These are phyloP conservation scores for Himalopsyche japonica DNA, from an alignment of 2,888 invertebrate genomes.

Conservation along the genomic window DNA sequence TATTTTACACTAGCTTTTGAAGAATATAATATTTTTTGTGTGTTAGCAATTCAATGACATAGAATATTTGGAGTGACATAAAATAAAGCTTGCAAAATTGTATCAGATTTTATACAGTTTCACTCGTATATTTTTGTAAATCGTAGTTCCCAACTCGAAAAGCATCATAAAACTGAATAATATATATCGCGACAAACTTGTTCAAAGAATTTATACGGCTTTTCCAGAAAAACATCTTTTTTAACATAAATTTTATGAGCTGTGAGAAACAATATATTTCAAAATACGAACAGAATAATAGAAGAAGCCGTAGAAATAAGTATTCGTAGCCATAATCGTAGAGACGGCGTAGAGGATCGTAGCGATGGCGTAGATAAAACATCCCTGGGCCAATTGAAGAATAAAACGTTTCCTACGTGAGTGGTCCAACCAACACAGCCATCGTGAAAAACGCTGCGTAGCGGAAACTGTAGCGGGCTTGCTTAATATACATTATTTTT, in stretches of 20 bases:
- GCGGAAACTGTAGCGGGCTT: neutral
- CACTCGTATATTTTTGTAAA: neutral
- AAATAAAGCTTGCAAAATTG: no score
- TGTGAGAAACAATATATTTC: neutral
- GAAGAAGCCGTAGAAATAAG: neutral
- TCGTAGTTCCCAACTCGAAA: neutral
- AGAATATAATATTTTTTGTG: no score
- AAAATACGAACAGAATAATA: neutral
- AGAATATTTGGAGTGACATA: no score
- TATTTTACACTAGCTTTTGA: no score
- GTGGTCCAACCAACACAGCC: constrained; percentile 7
- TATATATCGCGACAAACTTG: neutral
- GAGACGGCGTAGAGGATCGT: neutral
- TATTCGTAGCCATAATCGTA: constrained; percentile 7
- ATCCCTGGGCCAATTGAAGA: constrained; percentile 30
- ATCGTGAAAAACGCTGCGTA: neutral
- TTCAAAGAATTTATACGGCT: neutral
- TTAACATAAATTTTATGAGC: neutral
- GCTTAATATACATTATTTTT: constrained; percentile 1
- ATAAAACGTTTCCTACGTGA: constrained; percentile 31
- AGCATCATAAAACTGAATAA: neutral
- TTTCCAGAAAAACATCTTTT: neutral
- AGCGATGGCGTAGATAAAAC: constrained; percentile 9
- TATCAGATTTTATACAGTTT: neutral
- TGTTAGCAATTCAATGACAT: no score